Percentiles rank a stretch among this genome's conserved stretches.
These are phyloP conservation scores for Lepus timidus DNA, from an alignment of 2,113 vertebrate genomes.

Conservation along the genomic window DNA sequence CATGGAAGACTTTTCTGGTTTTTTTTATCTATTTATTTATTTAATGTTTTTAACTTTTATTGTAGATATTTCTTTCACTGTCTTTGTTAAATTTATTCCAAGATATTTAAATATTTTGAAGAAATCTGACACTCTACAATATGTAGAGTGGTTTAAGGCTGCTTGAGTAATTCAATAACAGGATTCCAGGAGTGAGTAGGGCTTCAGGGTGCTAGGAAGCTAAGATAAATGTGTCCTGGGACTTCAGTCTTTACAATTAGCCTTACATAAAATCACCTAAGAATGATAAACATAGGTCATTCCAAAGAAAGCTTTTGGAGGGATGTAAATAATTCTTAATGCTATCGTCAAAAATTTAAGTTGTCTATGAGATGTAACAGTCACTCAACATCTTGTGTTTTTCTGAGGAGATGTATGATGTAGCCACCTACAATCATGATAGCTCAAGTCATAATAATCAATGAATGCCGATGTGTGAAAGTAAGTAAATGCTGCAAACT, in stretches of 20 bases:
- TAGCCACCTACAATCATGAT: neutral
- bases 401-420: neutral
- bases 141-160: neutral
- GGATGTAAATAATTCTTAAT: neutral
- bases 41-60: no score
- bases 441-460: neutral
- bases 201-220: neutral
- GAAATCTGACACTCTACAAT: no score
- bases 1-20: no score
- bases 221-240: neutral
- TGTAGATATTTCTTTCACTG: no score
- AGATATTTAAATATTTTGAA: no score
- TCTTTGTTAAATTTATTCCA: no score
- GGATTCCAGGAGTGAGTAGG: neutral
- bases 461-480: neutral
- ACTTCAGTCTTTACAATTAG: neutral
- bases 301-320: neutral
- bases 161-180: neutral
- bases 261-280: neutral
- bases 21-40: no score
- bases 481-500: neutral
- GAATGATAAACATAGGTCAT: neutral
- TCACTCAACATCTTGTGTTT: neutral
- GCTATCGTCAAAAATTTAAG: neutral
- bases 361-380: neutral